phyloP scores from a whole-genome alignment of 2,888 invertebrate genomes.

The Sicus ferrugineus region DNA sequence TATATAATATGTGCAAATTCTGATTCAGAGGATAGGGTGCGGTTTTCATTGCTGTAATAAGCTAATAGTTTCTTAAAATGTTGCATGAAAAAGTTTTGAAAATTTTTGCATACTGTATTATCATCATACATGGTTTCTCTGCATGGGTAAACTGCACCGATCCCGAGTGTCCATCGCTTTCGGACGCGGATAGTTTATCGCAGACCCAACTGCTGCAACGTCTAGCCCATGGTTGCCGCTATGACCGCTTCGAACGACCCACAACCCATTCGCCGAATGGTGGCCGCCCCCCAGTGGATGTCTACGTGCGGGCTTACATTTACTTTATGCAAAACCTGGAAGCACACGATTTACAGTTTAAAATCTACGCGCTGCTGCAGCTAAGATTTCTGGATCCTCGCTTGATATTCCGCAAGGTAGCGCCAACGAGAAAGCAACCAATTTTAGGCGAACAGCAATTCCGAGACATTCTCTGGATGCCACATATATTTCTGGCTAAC shows the following conservation, averaged over 20 bases:
- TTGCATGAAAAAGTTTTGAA: neutral
- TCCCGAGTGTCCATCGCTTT: conserved; percentile 67
- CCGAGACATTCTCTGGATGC: conserved; percentile 80
- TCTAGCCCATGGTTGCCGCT: conserved; percentile 78
- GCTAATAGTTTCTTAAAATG: too few relatives aligned
- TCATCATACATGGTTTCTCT: neutral
- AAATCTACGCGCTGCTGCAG: conserved; percentile 81
- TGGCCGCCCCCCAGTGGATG: conserved; percentile 71
- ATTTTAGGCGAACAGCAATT: conserved; percentile 77
- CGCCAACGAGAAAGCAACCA: conserved; percentile 72
- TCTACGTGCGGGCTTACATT: conserved; percentile 79
- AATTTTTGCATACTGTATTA: too few relatives aligned
- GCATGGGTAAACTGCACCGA: neutral
- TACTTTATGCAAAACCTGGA: conserved; percentile 86
- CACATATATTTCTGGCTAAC: conserved; percentile 82
- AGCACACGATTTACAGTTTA: conserved; percentile 85
- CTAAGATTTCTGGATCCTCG: conserved; percentile 79
- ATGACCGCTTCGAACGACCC: conserved; percentile 78
- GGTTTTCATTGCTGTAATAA: too few relatives aligned
- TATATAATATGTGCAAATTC: too few relatives aligned
- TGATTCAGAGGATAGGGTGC: too few relatives aligned
- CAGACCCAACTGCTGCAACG: conserved; percentile 78
- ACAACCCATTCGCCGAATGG: conserved; percentile 58
- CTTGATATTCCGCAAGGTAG: conserved; percentile 73
- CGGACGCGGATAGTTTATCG: conserved; percentile 70